A percentile compares a stretch with the other conserved stretches of the same genome.
Evolutionary conservation across 1,140 invertebrate genomes (phyloP).

Genomic region (Latrodectus geometricus): DNA sequence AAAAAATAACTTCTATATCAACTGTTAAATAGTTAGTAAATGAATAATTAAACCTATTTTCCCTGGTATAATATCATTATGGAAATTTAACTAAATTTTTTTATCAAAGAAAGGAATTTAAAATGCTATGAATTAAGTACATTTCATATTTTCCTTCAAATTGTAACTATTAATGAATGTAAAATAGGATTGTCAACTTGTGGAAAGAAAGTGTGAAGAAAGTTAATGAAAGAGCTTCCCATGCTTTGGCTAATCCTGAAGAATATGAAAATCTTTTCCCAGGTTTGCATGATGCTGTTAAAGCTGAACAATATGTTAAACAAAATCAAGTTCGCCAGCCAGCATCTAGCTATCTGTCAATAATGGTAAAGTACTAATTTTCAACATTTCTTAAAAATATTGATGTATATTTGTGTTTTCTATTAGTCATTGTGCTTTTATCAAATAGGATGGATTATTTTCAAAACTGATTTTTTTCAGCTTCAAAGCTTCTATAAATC

Average conservation of each 20-base stretch:
- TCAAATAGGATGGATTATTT: too few species aligned
- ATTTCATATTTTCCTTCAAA: neutral
- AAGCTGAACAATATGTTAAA: conserved; percentile 79
- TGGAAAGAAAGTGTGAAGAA: conserved; percentile 78
- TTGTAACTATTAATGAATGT: neutral
- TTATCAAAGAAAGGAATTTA: neutral
- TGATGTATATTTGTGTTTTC: too few species aligned
- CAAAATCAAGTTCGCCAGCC: conserved; percentile 63
- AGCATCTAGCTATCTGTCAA: conserved; percentile 57
- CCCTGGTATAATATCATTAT: too few species aligned
- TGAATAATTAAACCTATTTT: too few species aligned
- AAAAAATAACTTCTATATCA: too few species aligned
- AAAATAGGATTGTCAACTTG: conserved; percentile 77
- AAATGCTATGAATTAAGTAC: neutral
- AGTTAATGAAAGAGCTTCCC: conserved; percentile 87
- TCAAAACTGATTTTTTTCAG: too few species aligned
- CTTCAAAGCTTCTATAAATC: too few species aligned
- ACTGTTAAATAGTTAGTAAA: too few species aligned
- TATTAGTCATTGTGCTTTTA: too few species aligned
- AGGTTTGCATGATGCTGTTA: conserved; percentile 81
- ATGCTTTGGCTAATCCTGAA: conserved; percentile 92
- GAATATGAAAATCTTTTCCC: conserved; percentile 98
- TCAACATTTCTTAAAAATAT: neutral
- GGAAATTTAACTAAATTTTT: too few species aligned
- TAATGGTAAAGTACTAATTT: conserved; percentile 74